A percentile compares a stretch with the other conserved stretches of the same genome.
Conservation (phyloP, 2,113 vertebrate genomes). For the Ctenodactylus gundi region DNA sequence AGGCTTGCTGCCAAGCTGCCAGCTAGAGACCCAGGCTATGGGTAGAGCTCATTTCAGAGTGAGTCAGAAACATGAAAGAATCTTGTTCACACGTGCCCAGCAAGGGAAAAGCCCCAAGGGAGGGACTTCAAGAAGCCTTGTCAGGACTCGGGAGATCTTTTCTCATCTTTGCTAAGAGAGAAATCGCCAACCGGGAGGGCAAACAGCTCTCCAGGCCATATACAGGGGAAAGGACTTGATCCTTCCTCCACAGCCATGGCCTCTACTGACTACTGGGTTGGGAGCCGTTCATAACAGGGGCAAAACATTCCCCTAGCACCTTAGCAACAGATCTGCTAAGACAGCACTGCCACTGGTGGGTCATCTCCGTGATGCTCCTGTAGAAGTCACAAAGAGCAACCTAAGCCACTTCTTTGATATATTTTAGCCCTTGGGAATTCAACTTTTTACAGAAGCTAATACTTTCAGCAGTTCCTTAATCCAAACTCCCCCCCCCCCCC, state of each 20-base stretch:
- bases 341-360: background rate
- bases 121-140: background rate
- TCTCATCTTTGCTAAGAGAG: background rate
- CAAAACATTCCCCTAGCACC: background rate
- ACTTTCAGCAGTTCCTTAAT: conserved; percentile 19
- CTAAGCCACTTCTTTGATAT: background rate
- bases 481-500: background rate
- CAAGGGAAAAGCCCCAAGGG: background rate
- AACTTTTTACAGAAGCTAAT: background rate
- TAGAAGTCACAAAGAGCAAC: conserved; percentile 44
- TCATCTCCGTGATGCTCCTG: background rate
- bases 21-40: background rate
- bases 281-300: background rate
- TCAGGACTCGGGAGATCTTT: background rate
- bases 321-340: background rate
- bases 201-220: background rate
- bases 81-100: conserved; percentile 38
- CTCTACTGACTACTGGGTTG: background rate
- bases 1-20: conserved; percentile 10
- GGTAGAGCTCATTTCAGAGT: conserved; percentile 7
- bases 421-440: background rate
- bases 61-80: conserved; percentile 44
- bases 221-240: background rate
- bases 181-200: background rate
- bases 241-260: background rate